These are phyloP conservation scores for Dastarcus helophoroides DNA, from an alignment of 2,888 invertebrate genomes.

Conservation along the genomic window DNA sequence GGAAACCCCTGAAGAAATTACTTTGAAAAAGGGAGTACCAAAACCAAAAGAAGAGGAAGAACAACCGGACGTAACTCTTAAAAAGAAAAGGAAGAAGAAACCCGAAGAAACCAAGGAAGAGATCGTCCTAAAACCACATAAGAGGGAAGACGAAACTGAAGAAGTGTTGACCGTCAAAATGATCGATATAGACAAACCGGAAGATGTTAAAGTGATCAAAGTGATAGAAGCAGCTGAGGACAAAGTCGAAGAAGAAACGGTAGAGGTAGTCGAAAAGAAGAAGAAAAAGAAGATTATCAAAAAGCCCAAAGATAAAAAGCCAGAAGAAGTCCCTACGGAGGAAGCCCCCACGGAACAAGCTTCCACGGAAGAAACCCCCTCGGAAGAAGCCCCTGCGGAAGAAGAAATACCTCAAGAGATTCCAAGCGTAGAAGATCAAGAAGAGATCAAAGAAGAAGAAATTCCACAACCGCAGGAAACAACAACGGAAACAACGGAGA, in stretches of 20 bases:
- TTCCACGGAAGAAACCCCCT: conserved; percentile 18
- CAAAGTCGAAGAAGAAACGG: conserved; percentile 16
- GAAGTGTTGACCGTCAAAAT: conserved; percentile 29
- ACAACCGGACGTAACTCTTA: conserved; percentile 29
- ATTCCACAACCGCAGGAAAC: conserved; percentile 3
- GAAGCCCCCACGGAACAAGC: conserved; percentile 2
- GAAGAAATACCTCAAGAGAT: background rate
- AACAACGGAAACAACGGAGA: background rate
- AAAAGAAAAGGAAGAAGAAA: conserved; percentile 15
- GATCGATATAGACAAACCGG: conserved; percentile 11
- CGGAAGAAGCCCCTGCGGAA: background rate
- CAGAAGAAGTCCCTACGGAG: conserved; percentile 19
- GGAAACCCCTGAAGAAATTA: background rate
- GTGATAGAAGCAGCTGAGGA: conserved; percentile 10
- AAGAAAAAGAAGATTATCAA: conserved; percentile 15
- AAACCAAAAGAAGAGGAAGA: conserved; percentile 35
- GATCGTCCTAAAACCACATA: conserved; percentile 17
- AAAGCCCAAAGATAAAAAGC: conserved; percentile 21
- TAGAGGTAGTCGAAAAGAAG: conserved; percentile 2
- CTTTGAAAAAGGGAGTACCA: conserved; percentile 11
- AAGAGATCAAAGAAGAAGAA: conserved; percentile 11
- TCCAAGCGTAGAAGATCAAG: background rate
- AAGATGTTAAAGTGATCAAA: too few species aligned
- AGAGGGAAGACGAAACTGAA: conserved; percentile 24
- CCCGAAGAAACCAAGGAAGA: conserved; percentile 20